Evolutionary conservation across 2,113 vertebrate genomes (phyloP), one percentile per base, ranked within the genome.

Genomic region (Oxyruncus cristatus): DNA sequence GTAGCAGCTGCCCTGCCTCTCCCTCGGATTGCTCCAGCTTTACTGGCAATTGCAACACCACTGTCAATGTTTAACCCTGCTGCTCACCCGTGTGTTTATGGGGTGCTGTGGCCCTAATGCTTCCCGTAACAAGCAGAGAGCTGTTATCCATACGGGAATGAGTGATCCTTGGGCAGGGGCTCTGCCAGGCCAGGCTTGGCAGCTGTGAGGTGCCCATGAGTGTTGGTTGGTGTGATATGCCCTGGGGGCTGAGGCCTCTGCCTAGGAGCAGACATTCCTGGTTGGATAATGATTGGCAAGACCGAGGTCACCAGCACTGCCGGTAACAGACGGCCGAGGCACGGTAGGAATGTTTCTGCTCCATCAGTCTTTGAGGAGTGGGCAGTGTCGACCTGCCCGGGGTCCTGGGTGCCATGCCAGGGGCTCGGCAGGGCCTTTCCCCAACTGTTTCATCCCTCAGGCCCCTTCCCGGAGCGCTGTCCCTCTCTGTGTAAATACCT

Each of bases 81-180:
- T 27, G 61, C 67, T 93, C 39, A 2, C 39, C 33, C 18, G 0
- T 41, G 47, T 1, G 3, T 33, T 55, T 4, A 8, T 28, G 73
- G 49, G 62, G 30, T 37, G 74, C 70, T 22, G 73, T 2, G 61
- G 63, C 14, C 24, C 44, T 14, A 5, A 15, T 0, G 24, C 26
- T 68, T n/a, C 49, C 59, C 2, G 0, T 3, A 23, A 12, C 20
- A 10, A 42, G 55, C 44, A 22, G 67, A 30, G 67, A 24, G 41
- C 46, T 17, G 0, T 13, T 13, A 1, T 6, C 44, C 11, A 28
- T 2, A 1, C 24, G 58, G 6, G 24, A 35, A 1, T 18, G 70
- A 2, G 4, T 2, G 46, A 30, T 18, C 33, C 46, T 11, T 9
- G 41, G 23, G 23, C 42, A 4, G 15, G 42, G 59, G 73, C 68